A percentile compares a stretch with the other conserved stretches of the same genome.
Evolutionary conservation across 2,888 invertebrate genomes (phyloP).

Genomic region (Dolichopus griseipennis): DNA sequence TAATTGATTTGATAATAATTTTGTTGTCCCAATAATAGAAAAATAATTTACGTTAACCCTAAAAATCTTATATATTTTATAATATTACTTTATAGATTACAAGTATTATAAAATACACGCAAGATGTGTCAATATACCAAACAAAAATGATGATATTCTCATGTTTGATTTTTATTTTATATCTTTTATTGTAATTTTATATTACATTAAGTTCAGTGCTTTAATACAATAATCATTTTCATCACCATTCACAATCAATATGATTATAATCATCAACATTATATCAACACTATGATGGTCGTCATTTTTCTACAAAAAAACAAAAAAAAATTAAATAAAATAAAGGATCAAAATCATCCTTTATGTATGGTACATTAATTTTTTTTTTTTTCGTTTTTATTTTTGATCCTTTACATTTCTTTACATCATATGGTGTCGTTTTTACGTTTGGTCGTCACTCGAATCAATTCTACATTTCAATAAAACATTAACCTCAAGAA

Average conservation of each 20-base stretch:
- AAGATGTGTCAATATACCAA: not conserved
- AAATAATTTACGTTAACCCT: too few species aligned
- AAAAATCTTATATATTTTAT: too few species aligned
- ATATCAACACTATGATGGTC: not conserved
- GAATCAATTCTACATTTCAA: not conserved
- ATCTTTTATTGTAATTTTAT: not conserved
- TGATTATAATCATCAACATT: not conserved
- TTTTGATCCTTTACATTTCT: not conserved
- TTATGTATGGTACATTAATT: constrained; percentile 6
- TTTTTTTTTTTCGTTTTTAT: not conserved
- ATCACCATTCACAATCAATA: not conserved
- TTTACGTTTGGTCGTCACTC: not conserved
- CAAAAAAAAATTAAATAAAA: too few species aligned
- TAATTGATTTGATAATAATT: too few species aligned
- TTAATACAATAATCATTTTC: not conserved
- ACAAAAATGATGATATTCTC: not conserved
- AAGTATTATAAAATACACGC: not conserved
- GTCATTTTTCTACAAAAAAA: not conserved
- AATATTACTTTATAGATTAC: too few species aligned
- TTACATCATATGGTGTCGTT: not conserved
- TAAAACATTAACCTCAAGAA: constrained; percentile 5
- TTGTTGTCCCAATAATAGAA: too few species aligned
- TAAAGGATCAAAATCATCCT: not conserved
- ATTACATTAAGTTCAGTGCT: too few species aligned
- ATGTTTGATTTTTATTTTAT: constrained; percentile 6